Conservation (phyloP, 2,888 invertebrate genomes). For the Anticlea derivata region DNA sequence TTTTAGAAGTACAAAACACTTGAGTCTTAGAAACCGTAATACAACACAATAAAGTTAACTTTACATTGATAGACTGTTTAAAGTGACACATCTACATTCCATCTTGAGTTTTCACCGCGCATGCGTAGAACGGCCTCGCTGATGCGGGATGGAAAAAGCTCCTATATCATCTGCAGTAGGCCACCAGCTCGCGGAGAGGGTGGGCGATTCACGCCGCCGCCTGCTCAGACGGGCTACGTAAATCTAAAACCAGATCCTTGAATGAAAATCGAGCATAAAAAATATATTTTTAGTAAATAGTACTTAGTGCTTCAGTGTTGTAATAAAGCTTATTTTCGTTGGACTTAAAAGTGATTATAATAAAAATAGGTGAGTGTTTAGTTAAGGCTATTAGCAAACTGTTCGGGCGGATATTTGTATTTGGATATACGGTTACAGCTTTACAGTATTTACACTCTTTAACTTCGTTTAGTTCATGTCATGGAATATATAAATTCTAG, state of each 20-base stretch:
- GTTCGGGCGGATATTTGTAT: background rate
- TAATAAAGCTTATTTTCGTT: conserved; percentile 16
- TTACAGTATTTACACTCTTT: no score
- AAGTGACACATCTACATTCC: conserved; percentile 22
- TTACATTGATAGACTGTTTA: background rate
- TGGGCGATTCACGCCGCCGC: conserved; percentile 37
- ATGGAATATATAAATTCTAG: no score
- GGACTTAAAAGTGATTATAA: conserved; percentile 8
- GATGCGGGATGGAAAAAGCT: conserved; percentile 66
- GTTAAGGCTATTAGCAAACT: conserved; percentile 12
- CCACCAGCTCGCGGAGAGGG: conserved; percentile 40
- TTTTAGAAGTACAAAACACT: no score
- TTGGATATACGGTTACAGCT: background rate
- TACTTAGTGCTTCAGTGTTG: conserved; percentile 23
- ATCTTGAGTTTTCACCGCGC: conserved; percentile 56
- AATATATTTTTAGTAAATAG: conserved; percentile 1
- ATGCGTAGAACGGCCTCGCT: conserved; percentile 52
- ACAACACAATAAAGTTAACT: background rate
- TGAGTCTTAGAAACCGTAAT: no score
- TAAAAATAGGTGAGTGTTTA: conserved; percentile 25
- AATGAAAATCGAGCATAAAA: conserved; percentile 28
- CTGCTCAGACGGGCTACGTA: conserved; percentile 24
- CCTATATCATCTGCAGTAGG: conserved; percentile 67
- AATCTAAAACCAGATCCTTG: conserved; percentile 18
- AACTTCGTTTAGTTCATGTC: no score